Evolutionary conservation across 2,888 invertebrate species (phyloP).

Genomic region (Petrolisthes cinctipes): DNA sequence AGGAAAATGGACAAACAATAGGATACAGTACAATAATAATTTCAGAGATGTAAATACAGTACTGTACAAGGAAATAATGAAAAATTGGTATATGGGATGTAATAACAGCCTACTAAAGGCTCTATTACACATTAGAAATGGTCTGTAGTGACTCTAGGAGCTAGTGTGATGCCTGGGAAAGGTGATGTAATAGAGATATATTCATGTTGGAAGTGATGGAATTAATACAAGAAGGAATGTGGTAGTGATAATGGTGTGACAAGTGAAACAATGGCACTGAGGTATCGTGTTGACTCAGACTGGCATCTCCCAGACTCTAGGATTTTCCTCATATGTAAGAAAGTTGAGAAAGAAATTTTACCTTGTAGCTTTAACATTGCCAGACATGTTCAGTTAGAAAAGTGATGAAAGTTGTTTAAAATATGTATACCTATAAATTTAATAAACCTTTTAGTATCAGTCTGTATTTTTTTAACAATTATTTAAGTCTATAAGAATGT

Average conservation of each 20-base stretch:
- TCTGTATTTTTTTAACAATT: not conserved
- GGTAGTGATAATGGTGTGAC: not conserved
- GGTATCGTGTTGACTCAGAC: not conserved
- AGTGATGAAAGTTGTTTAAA: constrained; percentile 25
- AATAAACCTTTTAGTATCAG: constrained; percentile 32
- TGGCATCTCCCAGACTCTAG: not conserved
- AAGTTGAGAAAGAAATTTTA: not conserved
- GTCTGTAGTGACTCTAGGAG: not conserved
- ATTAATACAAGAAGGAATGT: not conserved
- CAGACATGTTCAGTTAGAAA: not conserved
- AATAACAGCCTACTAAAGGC: too few relatives aligned
- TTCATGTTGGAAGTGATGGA: not conserved
- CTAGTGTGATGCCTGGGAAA: not conserved
- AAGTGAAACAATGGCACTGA: not conserved
- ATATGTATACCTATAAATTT: constrained; percentile 30
- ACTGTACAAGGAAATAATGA: too few relatives aligned
- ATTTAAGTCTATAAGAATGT: not conserved
- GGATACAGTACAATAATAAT: too few relatives aligned
- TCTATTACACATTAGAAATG: too few relatives aligned
- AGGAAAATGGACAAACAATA: too few relatives aligned
- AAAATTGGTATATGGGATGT: too few relatives aligned
- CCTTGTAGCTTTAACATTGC: not conserved
- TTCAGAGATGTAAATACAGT: too few relatives aligned
- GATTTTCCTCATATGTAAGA: not conserved
- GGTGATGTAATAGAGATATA: not conserved